phyloP scores from a whole-genome alignment of 2,888 invertebrate genomes.

The Nesidiocoris tenuis region DNA sequence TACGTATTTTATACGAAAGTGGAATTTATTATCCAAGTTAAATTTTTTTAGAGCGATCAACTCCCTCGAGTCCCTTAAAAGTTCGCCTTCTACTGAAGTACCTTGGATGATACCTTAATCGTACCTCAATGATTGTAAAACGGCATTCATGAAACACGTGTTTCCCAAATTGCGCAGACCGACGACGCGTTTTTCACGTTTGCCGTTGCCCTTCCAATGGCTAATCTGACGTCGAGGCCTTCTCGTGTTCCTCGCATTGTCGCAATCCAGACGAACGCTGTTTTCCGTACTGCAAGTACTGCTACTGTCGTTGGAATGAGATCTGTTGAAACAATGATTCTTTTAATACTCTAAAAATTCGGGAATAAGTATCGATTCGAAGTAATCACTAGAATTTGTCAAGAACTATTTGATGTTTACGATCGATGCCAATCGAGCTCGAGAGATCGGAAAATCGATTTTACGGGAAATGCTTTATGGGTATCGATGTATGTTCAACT shows the following conservation, averaged over 20 bases:
- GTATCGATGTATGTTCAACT: too few species aligned
- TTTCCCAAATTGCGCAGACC: slow-evolving; percentile 79
- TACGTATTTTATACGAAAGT: not conserved
- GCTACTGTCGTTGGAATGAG: slow-evolving; percentile 52
- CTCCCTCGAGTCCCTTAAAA: too few species aligned
- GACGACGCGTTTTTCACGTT: slow-evolving; percentile 65
- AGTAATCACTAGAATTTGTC: too few species aligned
- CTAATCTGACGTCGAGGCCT: slow-evolving; percentile 15
- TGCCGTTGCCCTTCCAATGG: slow-evolving; percentile 58
- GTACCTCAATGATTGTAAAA: slow-evolving; percentile 71
- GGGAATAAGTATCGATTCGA: too few species aligned
- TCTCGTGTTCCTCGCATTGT: slow-evolving; percentile 2
- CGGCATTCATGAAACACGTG: slow-evolving; percentile 85
- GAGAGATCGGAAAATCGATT: too few species aligned
- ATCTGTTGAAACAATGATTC: slow-evolving; percentile 51
- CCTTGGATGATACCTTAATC: slow-evolving; percentile 71
- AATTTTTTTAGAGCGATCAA: too few species aligned
- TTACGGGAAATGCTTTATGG: too few species aligned
- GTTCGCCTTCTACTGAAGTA: too few species aligned
- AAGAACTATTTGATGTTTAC: too few species aligned
- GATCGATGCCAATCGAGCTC: too few species aligned
- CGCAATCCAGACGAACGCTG: not conserved
- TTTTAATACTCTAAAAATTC: too few species aligned
- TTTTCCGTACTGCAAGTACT: slow-evolving; percentile 51
- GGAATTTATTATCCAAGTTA: not conserved